Evolutionary conservation across 2,797 vertebrate species (phyloP), one percentile per base, ranked within the genome.

Genomic region (Benthosema pterotum): DNA sequence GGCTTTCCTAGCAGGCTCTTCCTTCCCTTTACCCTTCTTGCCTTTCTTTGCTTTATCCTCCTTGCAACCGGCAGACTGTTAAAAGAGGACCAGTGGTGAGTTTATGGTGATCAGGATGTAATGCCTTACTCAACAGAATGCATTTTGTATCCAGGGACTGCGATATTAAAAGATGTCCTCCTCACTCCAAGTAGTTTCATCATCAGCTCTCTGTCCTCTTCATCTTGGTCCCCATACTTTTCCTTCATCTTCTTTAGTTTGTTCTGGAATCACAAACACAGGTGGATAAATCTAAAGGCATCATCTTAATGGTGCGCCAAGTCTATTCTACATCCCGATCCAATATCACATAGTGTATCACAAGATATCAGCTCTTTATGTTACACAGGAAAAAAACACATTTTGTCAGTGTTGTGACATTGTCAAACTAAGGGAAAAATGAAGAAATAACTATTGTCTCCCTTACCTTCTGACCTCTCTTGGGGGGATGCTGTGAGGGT

Each of bases 221-320:
- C 96, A n/a, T 99, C 97, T 88, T 99, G 98, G 86, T 99, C 96
- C 82, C 95, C 96, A 85, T 99, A 99, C 86, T 99, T 99, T 87
- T 98, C 97, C 71, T 96, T 98, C 82, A 99, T 99, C 78, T 99
- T 99, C 90, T 97, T 99, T 77, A 98, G 89, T 76, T 99, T 99
- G 86, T 95, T 98, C 97, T 99, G 87, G 6, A 63, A 68, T 17
- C n/a, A 74, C 42, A 49, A 19, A 49, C 13, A 12, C n/a, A 71
- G 2, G 45, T 13, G 45, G n/a, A n/a, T 13, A 51, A 7, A 53
- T 51, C 11, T 32, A 2, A 53, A 5, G 11, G 11, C n/a, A n/a
- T n/a, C n/a, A n/a, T n/a, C n/a, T n/a, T n/a, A n/a, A n/a, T n/a
- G n/a, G n/a, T n/a, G n/a, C n/a, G n/a, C n/a, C n/a, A n/a, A n/a